Conservation (phyloP, 2,797 vertebrate species). For the Acomys russatus region DNA sequence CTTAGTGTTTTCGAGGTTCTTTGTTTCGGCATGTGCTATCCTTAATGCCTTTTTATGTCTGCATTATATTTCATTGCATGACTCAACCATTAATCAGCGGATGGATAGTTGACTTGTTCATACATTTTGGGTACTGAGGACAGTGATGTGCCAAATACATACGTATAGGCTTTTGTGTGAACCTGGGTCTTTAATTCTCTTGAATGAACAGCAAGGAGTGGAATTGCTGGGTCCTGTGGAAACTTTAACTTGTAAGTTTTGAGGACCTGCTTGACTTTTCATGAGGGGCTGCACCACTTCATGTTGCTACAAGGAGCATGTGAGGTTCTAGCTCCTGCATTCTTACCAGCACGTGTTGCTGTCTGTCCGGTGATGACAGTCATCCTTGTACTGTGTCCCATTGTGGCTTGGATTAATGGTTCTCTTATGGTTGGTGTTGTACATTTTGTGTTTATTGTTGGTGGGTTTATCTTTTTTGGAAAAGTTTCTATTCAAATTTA, state of each 20-base stretch:
- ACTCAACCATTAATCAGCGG: background rate
- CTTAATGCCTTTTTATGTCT: background rate
- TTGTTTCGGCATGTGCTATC: too few species aligned
- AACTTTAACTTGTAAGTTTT: background rate
- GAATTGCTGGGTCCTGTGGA: background rate
- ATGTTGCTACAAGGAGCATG: background rate
- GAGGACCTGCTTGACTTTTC: background rate
- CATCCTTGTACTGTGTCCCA: too few species aligned
- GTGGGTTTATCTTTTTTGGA: background rate
- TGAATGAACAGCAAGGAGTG: background rate
- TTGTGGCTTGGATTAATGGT: background rate
- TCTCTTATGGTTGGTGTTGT: background rate
- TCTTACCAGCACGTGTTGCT: background rate
- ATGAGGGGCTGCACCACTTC: background rate
- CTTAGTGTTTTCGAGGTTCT: background rate
- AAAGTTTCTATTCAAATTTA: background rate
- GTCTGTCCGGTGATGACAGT: background rate
- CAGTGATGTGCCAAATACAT: background rate
- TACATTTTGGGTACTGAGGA: background rate
- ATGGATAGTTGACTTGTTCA: background rate
- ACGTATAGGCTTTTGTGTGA: background rate
- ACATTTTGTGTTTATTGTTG: background rate
- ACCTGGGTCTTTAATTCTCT: background rate
- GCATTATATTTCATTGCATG: background rate
- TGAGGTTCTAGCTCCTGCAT: background rate